Base-by-base conservation (phyloP, 1,140 invertebrate genomes). In the Drosophila lacertosa region DNA sequence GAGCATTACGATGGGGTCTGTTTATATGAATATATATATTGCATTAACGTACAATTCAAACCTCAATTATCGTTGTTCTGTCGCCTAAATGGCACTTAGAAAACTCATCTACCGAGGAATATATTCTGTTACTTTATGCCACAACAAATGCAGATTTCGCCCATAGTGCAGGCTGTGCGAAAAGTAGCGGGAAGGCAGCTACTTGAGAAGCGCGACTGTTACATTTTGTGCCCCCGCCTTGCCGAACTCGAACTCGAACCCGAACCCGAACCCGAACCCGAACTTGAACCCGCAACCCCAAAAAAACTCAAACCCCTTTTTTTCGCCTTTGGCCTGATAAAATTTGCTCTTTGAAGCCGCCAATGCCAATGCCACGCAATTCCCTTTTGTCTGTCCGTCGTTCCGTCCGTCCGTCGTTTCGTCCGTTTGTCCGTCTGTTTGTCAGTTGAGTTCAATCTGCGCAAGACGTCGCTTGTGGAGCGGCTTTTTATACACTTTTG, bases 161-260 rank as follows among this genome's bases (percentile, higher is more conserved):
- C 26, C 26, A 29, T 7, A 9, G 26, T 29, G 7, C 26, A 2
- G 26, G 7, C n/a, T 2, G 1, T 7, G 7, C 26, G 26, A 2
- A 7, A 29, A 29, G 26, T 9, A 7, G 90, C 88, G 88, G 90
- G 92, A 89, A 32, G 59, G 73, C 53, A 74, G 79, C 75, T 74
- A 83, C 80, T 84, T 84, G 79, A 84, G 70, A 77, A 64, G 48
- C 78, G 77, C 78, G 71, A 81, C 68, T 74, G 78, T 77, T 63
- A 74, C 55, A 67, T 33, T 53, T 68, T 60, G 60, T 10, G 22
- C 42, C 62, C 68, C 26, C 26, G 26, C 26, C 6, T 29, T 29
- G 26, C 26, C 26, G 4, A 26, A 26, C 24, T 26, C 24, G 47
- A 74, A 44, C 39, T 39, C 33, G 33, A 76, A 55, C 42, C 54